Evolutionary conservation across 1,140 invertebrate genomes (phyloP).

Genomic region (Bactericera cockerelli): DNA sequence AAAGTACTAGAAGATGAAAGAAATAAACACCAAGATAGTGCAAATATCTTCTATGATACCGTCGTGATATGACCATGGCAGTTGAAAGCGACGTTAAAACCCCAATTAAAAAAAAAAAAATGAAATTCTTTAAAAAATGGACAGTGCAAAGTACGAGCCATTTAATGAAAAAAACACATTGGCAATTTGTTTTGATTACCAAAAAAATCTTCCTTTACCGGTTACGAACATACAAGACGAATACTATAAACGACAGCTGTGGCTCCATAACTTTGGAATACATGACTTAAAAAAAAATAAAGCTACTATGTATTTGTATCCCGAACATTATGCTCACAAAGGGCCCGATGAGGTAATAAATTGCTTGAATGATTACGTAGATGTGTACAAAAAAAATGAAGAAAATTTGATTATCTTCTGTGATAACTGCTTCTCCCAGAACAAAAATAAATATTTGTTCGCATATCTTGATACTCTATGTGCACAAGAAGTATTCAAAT

Average conservation of each 20-base stretch:
- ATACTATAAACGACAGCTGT: slow-evolving; percentile 10
- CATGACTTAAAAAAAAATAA: slow-evolving; percentile 10
- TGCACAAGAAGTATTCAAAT: slow-evolving; percentile 20
- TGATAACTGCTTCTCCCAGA: neutral
- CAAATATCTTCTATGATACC: neutral
- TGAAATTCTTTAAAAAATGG: neutral
- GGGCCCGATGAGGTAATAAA: neutral
- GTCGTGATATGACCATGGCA: no score
- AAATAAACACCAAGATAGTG: neutral
- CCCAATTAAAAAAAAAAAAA: neutral
- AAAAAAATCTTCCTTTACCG: no score
- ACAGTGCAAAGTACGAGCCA: neutral
- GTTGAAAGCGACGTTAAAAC: no score
- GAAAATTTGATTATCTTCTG: neutral
- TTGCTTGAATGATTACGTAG: neutral
- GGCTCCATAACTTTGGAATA: slow-evolving; percentile 14
- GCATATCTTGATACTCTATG: slow-evolving; percentile 20
- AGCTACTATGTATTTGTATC: neutral
- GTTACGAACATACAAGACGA: neutral
- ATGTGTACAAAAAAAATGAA: neutral
- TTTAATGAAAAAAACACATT: neutral
- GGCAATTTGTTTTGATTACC: neutral
- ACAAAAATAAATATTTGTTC: neutral
- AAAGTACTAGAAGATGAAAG: neutral
- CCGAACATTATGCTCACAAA: neutral